These are phyloP conservation scores for Rhinogobio ventralis DNA, from an alignment of 2,797 vertebrate genomes.

Conservation along the genomic window DNA sequence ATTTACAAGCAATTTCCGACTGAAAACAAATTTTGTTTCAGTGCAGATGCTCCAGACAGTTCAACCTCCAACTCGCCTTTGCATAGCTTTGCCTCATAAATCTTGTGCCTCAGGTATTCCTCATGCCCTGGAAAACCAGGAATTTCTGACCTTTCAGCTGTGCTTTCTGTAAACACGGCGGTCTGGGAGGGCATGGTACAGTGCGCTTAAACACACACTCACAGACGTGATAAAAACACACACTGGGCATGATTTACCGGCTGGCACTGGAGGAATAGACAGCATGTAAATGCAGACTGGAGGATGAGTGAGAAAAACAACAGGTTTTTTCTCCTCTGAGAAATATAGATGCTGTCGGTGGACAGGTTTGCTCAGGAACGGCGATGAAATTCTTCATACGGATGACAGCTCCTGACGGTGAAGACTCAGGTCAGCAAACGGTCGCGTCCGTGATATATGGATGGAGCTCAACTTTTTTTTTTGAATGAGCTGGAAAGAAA, in stretches of 20 bases:
- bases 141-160: constrained; percentile 66
- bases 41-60: constrained; percentile 36
- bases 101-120: constrained; percentile 58
- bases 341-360: constrained; percentile 30
- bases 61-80: constrained; percentile 56
- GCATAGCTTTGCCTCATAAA: constrained; percentile 59
- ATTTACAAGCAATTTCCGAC: neutral
- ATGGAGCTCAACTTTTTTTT: constrained; percentile 27
- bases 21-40: neutral
- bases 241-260: constrained; percentile 41
- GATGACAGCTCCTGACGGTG: constrained; percentile 10
- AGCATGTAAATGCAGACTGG: constrained; percentile 50
- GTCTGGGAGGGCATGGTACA: constrained; percentile 45
- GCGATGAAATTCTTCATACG: constrained; percentile 18
- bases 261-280: constrained; percentile 34
- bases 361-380: constrained; percentile 41
- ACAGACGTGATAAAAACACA: constrained; percentile 27
- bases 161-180: constrained; percentile 62
- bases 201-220: constrained; percentile 26
- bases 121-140: constrained; percentile 61
- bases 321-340: constrained; percentile 32
- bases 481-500: constrained; percentile 36
- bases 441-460: constrained; percentile 36
- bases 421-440: constrained; percentile 46
- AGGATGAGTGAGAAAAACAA: constrained; percentile 38